phyloP scores from a whole-genome alignment of 2,797 vertebrate species.

The Characodon lateralis region DNA sequence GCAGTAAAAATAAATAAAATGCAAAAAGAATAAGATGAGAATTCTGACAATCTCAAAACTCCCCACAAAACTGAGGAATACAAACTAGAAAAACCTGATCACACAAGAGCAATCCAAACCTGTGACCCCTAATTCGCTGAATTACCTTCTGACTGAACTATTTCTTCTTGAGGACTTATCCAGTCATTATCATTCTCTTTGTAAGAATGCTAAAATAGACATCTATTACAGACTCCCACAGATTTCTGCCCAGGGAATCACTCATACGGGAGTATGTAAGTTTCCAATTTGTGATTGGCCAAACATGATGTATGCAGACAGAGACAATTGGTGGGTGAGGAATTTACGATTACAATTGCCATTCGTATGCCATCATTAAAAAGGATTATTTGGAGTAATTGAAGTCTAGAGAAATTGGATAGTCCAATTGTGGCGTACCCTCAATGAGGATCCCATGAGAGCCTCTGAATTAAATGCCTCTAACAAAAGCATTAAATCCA shows the following conservation, averaged over 20 bases:
- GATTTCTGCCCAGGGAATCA: conserved; percentile 27
- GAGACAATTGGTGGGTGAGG: conserved; percentile 32
- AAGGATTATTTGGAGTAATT: conserved; percentile 56
- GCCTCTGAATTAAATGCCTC: conserved; percentile 3
- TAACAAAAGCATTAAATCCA: conserved; percentile 13
- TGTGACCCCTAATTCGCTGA: background rate
- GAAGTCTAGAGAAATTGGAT: conserved; percentile 39
- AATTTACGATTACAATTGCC: conserved; percentile 44
- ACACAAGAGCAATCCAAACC: background rate
- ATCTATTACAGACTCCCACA: conserved; percentile 16
- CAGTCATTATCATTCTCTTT: background rate
- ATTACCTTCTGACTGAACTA: background rate
- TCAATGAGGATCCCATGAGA: conserved; percentile 15
- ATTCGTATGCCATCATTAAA: conserved; percentile 50
- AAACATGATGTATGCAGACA: background rate
- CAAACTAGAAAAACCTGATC: background rate
- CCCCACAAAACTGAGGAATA: background rate
- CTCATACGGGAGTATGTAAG: conserved; percentile 29
- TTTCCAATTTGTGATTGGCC: conserved; percentile 21
- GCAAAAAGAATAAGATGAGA: background rate
- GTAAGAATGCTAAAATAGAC: conserved; percentile 28
- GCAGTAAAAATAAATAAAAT: background rate
- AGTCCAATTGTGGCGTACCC: conserved; percentile 21
- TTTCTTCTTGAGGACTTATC: conserved; percentile 8
- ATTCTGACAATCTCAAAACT: background rate